Evolutionary conservation across 2,888 invertebrate species (phyloP), one percentile per base, ranked within the genome.

Genomic region (Pristionchus fissidentatus): DNA sequence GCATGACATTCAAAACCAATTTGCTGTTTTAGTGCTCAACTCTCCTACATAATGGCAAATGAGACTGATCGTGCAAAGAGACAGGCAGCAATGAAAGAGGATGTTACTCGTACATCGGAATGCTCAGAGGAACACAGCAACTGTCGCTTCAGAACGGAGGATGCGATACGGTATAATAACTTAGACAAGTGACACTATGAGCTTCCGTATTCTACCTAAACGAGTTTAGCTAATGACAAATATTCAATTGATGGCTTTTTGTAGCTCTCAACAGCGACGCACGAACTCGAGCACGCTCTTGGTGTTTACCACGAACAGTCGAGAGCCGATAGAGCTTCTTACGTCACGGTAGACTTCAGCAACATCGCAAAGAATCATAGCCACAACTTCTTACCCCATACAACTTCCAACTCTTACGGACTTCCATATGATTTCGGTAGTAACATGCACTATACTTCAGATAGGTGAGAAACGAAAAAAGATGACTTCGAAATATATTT

Each of bases 361-460:
- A 78, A 78, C 38, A 22, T 78, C 22, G 52, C 49, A 52, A 75
- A 13, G 32, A 66, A 3, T n/a, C n/a, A 22, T 0, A 13, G 15
- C 19, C 46, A 77, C 35, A 79, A 79, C 41, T 79, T 79, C 57
- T 32, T 38, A 8, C 10, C 1, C 1, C 7, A 55, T 1, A 7
- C n/a, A 29, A 52, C 8, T 1, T 3, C 79, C 0, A 32, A 29
- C 4, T n/a, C 79, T 2, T n/a, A 38, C 29, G 29, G 29, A 19
- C 41, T 79, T 22, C 79, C 79, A 15, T 79, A 79, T 26, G 79
- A 79, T 1, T 79, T 79, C 41, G 79, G 79, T 8, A 79, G 79
- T 57, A 79, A 79, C 57, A 79, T 79, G 79, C 79, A 79, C 79
- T 79, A 79, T 26, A 79, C 79, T 13, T 13, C 57, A 3, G 79